Evolutionary conservation across 2,113 vertebrate genomes (phyloP).

Genomic region (Melanocharis versteri): DNA sequence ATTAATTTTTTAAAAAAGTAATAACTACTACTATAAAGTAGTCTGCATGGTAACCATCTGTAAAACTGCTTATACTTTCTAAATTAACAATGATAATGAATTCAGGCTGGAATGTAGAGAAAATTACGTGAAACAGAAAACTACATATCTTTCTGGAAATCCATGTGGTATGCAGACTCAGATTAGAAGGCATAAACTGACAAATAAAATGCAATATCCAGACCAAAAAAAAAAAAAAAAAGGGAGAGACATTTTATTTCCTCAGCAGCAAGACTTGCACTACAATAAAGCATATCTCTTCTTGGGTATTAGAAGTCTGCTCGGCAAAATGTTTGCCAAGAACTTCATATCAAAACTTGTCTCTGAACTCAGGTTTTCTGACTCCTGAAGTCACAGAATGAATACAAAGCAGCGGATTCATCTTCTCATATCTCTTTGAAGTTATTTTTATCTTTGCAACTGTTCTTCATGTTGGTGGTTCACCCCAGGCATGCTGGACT

Average conservation of each 20-base stretch:
- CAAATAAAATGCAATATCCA: background rate
- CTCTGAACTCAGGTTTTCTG: background rate
- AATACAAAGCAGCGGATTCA: conserved; percentile 3
- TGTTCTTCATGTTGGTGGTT: background rate
- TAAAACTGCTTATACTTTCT: background rate
- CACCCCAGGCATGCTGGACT: background rate
- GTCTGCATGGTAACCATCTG: background rate
- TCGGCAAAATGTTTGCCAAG: background rate
- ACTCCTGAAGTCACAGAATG: background rate
- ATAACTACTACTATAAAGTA: background rate
- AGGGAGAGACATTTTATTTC: background rate
- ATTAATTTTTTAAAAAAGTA: background rate
- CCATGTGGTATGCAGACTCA: background rate
- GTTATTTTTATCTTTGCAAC: conserved; percentile 42
- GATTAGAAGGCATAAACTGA: background rate
- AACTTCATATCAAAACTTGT: background rate
- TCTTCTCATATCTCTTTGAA: background rate
- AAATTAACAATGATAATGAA: background rate
- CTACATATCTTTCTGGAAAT: background rate
- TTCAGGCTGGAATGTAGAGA: background rate
- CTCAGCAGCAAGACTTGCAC: background rate
- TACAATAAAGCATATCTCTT: background rate
- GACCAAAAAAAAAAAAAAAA: background rate
- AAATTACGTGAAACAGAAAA: background rate
- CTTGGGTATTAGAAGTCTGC: background rate